Base-by-base conservation (phyloP, 2,113 vertebrate species). In the Tetrao urogallus region DNA sequence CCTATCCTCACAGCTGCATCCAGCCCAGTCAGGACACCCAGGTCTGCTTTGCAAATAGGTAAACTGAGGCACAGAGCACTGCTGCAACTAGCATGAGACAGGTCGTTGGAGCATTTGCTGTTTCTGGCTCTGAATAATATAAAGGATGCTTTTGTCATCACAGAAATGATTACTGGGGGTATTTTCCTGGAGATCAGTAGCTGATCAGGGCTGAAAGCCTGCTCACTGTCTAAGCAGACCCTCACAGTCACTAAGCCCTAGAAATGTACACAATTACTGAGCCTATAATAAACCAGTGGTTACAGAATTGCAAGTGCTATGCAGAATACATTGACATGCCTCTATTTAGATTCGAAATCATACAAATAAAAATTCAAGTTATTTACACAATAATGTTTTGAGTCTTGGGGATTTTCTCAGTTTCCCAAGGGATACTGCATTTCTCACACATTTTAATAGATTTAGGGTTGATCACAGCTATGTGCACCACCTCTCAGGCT, bases 161-260 rank as follows among this genome's bases (percentile, higher is more conserved):
- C 11, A 77, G 16, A 27, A 86, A 5, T 9, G 1, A 38, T 52
- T 21, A 9, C 15, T 20, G 45, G 58, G 32, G 42, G 45, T 11
- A 28, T 74, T 93, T 93, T 93, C 86, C 88, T 52, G 60, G 64
- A 78, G 56, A 82, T 77, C 25, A 70, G 28, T 63, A 92, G 67
- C 63, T 82, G 82, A 60, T 12, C 79, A 66, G 50, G 28, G 25
- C 58, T 74, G 40, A 60, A 84, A 45, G 17, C 7, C 63, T 43
- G 28, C 6, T 63, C 48, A 40, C 16, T 71, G 54, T 27, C 92
- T 82, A 71, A 61, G 22, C 28, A 66, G 47, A 47, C 30, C 38
- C 27, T 13, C 32, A 54, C 21, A 0, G 1, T 32, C 72, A 3
- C 10, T 5, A 50, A 45, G 21, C 56, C 81, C 78, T 13, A 45